phyloP scores from a whole-genome alignment of 1,140 invertebrate species.

The Leptinotarsa texana region DNA sequence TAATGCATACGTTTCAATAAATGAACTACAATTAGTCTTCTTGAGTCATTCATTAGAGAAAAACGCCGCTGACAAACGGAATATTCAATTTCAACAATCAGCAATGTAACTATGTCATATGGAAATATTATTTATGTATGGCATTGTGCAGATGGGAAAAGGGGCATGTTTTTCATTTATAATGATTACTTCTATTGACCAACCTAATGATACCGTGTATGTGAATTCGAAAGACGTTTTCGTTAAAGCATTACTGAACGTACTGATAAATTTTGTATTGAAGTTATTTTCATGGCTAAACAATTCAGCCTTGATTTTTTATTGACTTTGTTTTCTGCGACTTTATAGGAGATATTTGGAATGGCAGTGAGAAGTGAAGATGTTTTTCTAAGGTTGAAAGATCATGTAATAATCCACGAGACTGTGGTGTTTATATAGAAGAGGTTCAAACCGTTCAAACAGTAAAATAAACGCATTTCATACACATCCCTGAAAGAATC shows the following conservation, averaged over 20 bases:
- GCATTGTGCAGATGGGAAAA: neutral
- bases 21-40: constrained; percentile 7
- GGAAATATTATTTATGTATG: neutral
- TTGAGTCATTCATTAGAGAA: constrained; percentile 13
- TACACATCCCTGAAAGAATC: no score
- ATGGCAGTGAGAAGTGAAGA: no score
- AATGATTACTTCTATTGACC: neutral
- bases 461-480: no score
- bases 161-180: neutral
- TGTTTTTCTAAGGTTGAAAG: no score
- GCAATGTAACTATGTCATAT: neutral
- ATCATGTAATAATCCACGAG: no score
- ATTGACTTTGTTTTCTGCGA: neutral
- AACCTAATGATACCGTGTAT: neutral
- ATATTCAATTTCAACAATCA: constrained; percentile 11
- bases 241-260: neutral
- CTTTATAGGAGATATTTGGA: no score
- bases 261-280: neutral
- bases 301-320: neutral
- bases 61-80: constrained; percentile 11
- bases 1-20: constrained; percentile 1
- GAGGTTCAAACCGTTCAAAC: no score
- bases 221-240: neutral
- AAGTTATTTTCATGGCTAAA: neutral
- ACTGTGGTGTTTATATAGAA: no score